Base-by-base conservation (phyloP, 2,797 vertebrate genomes). In the Dryobates pubescens region DNA sequence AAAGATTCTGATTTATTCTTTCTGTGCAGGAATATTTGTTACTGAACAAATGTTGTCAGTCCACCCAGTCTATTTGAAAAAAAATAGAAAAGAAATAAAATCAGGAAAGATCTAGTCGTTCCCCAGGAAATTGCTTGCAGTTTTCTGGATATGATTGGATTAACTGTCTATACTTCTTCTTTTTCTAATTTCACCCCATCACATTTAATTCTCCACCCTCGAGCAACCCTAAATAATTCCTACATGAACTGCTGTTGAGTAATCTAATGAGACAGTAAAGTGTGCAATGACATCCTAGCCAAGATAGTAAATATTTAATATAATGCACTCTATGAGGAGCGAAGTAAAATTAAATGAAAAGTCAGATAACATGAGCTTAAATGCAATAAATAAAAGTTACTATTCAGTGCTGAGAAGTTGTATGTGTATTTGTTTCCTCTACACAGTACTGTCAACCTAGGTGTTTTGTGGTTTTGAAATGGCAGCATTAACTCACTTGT, bases 291-390 rank as follows among this genome's bases (percentile, higher is more conserved):
- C 86, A 95, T 92, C 79, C 88, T 94, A 94, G 94, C 76, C 90
- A 90, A 80, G 86, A 78, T 34, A 83, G 38, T 95, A 94, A 96
- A 96, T 95, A 94, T 94, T 96, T 96, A 92, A 95, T 95, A 93
- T 81, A 92, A 96, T 88, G 82, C 82, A 94, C 57, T 94, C 63
- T 82, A 24, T 83, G 85, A 95, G 70, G 57, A 96, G 67, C 63
- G 82, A 95, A 95, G 57, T 87, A 84, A 93, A 95, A 96, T 95
- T 94, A 95, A 96, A 96, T 95, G 92, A 95, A 95, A 93, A 96
- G 84, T 90, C 93, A 88, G 90, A 93, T 94, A 93, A 94, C 94
- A 91, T 91, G 38, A 90, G 32, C 53, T 88, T 83, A 93, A 95
- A 94, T 73, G n/a, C 71, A 94, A 90, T 94, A 89, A 93, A 92